Percentiles rank a stretch among this genome's conserved stretches.
phyloP scores from a whole-genome alignment of 2,797 vertebrate species.

The Gambusia yucatana region DNA sequence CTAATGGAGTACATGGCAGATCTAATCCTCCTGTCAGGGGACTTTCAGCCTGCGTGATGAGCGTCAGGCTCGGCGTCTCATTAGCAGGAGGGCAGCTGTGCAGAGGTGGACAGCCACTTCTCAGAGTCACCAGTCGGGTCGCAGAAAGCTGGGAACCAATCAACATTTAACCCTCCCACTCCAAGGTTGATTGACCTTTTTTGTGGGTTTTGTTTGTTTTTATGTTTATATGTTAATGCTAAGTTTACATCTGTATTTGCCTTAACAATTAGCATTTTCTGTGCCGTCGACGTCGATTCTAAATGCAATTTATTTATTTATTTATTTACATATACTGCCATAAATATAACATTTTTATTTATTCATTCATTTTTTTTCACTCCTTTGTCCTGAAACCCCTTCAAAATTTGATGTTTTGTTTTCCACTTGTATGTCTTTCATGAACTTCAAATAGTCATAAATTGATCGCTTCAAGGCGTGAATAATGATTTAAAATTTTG shows the following conservation, averaged over 20 bases:
- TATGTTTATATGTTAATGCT: neutral
- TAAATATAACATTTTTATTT: neutral
- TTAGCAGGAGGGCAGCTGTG: constrained; percentile 72
- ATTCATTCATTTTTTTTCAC: neutral
- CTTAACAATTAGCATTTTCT: neutral
- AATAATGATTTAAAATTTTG: no score
- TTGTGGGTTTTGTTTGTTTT: neutral
- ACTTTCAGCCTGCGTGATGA: constrained; percentile 42
- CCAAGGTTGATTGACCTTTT: constrained; percentile 11
- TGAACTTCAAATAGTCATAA: neutral
- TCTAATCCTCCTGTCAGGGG: constrained; percentile 36
- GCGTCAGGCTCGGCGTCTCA: constrained; percentile 62
- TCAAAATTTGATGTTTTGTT: neutral
- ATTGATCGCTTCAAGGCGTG: no score
- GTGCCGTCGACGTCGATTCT: neutral
- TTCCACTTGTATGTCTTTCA: neutral
- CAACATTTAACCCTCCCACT: constrained; percentile 41
- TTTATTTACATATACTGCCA: neutral
- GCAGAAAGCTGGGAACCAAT: constrained; percentile 40
- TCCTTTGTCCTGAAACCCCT: neutral
- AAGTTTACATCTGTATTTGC: neutral
- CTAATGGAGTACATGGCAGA: constrained; percentile 22
- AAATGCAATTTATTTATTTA: neutral
- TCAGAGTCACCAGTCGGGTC: constrained; percentile 63
- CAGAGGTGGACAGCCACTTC: constrained; percentile 72